Conservation (phyloP, 2,888 invertebrate species). For the Serrognathus titanus region DNA sequence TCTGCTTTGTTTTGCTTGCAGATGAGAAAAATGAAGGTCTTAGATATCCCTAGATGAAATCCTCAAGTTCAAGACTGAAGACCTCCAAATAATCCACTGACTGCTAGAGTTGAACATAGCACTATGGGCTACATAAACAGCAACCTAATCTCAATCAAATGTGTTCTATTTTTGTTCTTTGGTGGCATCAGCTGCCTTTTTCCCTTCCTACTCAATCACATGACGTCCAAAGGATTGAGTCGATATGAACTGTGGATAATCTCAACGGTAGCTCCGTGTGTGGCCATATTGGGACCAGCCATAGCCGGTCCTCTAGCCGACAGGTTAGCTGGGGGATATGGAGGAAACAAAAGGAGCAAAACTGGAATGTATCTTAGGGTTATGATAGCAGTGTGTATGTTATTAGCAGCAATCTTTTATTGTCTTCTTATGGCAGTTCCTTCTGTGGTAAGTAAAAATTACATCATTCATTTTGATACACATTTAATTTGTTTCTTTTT, state of each 20-base stretch:
- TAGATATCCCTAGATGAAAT: not conserved
- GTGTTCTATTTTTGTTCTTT: conserved; percentile 77
- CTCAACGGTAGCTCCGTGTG: conserved; percentile 74
- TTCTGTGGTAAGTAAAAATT: conserved; percentile 53
- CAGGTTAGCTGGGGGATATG: conserved; percentile 54
- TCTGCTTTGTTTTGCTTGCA: not conserved
- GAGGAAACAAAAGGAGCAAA: conserved; percentile 42
- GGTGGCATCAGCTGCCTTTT: conserved; percentile 81
- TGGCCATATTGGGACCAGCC: conserved; percentile 75
- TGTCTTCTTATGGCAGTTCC: conserved; percentile 66
- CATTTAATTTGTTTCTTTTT: too few relatives aligned
- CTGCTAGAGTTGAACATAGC: too few relatives aligned
- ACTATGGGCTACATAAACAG: conserved; percentile 57
- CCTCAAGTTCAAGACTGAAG: not conserved
- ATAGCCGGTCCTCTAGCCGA: conserved; percentile 78
- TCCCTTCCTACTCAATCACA: conserved; percentile 77
- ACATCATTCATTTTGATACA: too few relatives aligned
- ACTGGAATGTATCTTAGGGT: conserved; percentile 65
- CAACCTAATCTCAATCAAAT: conserved; percentile 74
- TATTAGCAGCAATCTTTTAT: conserved; percentile 68
- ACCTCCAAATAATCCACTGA: too few relatives aligned
- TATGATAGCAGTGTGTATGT: conserved; percentile 64
- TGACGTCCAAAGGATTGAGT: conserved; percentile 70
- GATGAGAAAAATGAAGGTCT: not conserved
- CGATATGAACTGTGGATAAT: conserved; percentile 72